Evolutionary conservation across 1,140 invertebrate species (phyloP).

Genomic region (Heliconius melpomene): DNA sequence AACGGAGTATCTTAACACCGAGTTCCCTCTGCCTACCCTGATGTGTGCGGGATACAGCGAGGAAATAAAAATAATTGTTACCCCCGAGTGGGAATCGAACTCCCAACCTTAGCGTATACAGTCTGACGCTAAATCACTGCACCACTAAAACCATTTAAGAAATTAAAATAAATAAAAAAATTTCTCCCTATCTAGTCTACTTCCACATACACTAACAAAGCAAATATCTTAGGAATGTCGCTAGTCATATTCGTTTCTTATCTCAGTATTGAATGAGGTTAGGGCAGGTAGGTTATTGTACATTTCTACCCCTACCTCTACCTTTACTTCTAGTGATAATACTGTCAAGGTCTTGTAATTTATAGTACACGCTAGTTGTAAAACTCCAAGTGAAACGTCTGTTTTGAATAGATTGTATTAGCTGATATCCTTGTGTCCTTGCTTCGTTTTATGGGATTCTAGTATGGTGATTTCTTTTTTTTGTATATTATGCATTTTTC

Average conservation of each 20-base stretch:
- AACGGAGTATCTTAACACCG: too few relatives aligned
- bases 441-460: not conserved
- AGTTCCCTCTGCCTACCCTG: too few relatives aligned
- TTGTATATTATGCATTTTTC: not conserved
- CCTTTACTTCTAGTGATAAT: not conserved
- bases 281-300: not conserved
- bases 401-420: conserved; percentile 4
- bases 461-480: not conserved
- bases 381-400: not conserved
- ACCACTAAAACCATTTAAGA: too few relatives aligned
- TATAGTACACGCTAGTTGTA: not conserved
- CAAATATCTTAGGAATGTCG: conserved; percentile 10
- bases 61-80: too few relatives aligned
- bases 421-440: not conserved
- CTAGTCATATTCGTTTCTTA: conserved; percentile 9
- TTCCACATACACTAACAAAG: not conserved
- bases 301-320: not conserved
- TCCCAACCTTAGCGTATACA: too few relatives aligned
- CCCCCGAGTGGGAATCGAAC: too few relatives aligned
- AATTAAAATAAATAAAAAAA: too few relatives aligned
- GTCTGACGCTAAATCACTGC: too few relatives aligned
- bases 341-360: conserved; percentile 11
- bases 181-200: not conserved
- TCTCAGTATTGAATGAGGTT: not conserved
- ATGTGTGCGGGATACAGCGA: too few relatives aligned